Conservation (phyloP, 2,888 invertebrate genomes). For the Eristalinus aeneus region DNA sequence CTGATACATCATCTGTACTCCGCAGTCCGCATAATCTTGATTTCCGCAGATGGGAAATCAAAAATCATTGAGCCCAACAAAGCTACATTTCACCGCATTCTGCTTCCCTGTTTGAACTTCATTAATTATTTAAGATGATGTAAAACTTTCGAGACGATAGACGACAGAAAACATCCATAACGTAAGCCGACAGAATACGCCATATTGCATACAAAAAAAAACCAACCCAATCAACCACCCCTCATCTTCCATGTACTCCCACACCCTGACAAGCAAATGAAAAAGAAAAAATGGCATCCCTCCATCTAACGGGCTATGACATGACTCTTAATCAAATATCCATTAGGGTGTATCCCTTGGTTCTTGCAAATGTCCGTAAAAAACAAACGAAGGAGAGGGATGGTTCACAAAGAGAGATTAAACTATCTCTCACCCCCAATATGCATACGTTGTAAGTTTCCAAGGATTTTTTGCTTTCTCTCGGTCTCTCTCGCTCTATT, state of each 20-base stretch:
- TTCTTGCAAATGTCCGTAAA: conserved; percentile 23
- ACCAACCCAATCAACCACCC: conserved; percentile 11
- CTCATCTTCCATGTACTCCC: conserved; percentile 24
- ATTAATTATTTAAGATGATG: not conserved
- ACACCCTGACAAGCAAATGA: not conserved
- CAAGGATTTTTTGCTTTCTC: conserved; percentile 17
- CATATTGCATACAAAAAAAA: conserved; percentile 37
- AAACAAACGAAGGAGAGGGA: conserved; percentile 32
- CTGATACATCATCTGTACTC: too few species aligned
- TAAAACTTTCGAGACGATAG: not conserved
- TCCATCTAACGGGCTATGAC: conserved; percentile 50
- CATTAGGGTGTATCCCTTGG: conserved; percentile 53
- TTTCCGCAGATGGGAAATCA: too few species aligned
- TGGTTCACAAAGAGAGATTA: conserved; percentile 8
- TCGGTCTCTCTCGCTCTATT: not conserved
- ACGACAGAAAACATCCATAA: not conserved
- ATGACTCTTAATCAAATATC: conserved; percentile 61
- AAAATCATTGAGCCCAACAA: too few species aligned
- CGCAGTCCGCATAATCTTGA: too few species aligned
- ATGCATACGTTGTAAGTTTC: conserved; percentile 5
- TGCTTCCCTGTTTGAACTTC: not conserved
- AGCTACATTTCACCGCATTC: not conserved
- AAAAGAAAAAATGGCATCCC: conserved; percentile 56
- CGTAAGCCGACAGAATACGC: conserved; percentile 14
- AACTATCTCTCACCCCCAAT: conserved; percentile 45